Base-by-base conservation (phyloP, 2,797 vertebrate genomes). In the Falco columbarius region DNA sequence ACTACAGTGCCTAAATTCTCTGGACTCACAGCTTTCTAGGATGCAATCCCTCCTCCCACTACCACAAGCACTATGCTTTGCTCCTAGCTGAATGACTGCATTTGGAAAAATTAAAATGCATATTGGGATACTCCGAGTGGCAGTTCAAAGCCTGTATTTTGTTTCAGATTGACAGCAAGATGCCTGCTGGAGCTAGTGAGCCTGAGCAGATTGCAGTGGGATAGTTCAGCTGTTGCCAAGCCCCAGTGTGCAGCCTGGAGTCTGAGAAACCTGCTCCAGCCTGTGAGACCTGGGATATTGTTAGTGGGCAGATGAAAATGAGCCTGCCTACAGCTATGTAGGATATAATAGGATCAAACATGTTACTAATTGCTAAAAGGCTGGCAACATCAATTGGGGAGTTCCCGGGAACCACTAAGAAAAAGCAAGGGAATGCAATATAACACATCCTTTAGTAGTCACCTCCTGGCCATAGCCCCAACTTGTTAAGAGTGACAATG, bases 21-120 rank as follows among this genome's bases (percentile, higher is more conserved):
- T 74, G 61, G 40, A 61, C 21, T 91, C 6, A 1, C 26, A 67
- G 29, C 56, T 82, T 92, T 65, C 32, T 47, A 61, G 51, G 56
- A 56, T 34, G 34, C 34, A 62, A 23, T 36, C 44, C 54, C 51
- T 74, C 54, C 34, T 77, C 12, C 40, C 4, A 2, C 68, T 91
- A 86, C 36, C 36, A 12, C 55, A 66, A 93, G 22, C 20, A 72
- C 34, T 68, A 12, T 84, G 27, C 62, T 94, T 95, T 94, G 14
- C 56, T 86, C 21, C 55, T 59, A 63, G 68, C 16, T 47, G 61
- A 89, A 83, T 36, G 32, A 61, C 61, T 79, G 38, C 4, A 3
- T 77, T 95, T 88, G 21, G 32, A 82, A 90, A 86, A 94, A 89
- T 81, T 94, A 93, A 93, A 96, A 72, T 16, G 9, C 38, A 21